Base-by-base conservation (phyloP, 2,113 vertebrate species). In the Mormoops blainvillei region DNA sequence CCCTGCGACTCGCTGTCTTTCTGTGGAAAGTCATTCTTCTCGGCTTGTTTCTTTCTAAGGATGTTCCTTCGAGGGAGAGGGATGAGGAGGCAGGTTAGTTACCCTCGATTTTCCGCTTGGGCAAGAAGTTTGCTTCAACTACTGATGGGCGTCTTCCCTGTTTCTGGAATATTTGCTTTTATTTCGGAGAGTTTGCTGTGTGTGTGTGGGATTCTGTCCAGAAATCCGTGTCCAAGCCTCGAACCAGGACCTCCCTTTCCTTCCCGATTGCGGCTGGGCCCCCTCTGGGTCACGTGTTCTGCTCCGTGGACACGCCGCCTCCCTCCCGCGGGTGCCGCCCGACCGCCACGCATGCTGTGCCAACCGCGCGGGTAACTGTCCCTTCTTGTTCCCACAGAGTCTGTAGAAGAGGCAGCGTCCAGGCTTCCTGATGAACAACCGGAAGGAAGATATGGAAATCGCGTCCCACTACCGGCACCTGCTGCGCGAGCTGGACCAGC, bases 361-460 rank as follows among this genome's bases (percentile, higher is more conserved):
- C 8, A 20, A 4, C 2, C 56, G 56, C 1, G 2, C 24, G 26
- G 65, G 3, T 98, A 67, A 98, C 41, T 0, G 65, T 88, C 31
- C 36, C 20, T 87, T 95, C 94, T 95, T 52, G 74, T 93, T 94
- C 86, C 94, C 38, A 0, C 98, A 99, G 99, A 98, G 97, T 91
- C 97, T 98, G 97, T 99, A 99, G 98, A 98, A 98, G 98, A 98
- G 98, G 98, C 98, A 81, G 87, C 98, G 96, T 97, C 98, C 98
- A 97, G 97, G 98, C 98, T 98, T 98, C 99, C 99, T 98, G 81
- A 99, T 99, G 99, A 99, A 99, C 99, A 99, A 99, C 99, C 99
- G 99, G 94, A 99, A 99, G 98, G 99, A 99, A 99, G 99, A 99
- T 96, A 99, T 99, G 99, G 99, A 99, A 98, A 99, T 99, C 97